Evolutionary conservation across 30 jellyfish, hydroid and myxozoan genomes (phyloP), one percentile per base, ranked within the genome.

Genomic region (Hydractinia symbiolongicarpus): DNA sequence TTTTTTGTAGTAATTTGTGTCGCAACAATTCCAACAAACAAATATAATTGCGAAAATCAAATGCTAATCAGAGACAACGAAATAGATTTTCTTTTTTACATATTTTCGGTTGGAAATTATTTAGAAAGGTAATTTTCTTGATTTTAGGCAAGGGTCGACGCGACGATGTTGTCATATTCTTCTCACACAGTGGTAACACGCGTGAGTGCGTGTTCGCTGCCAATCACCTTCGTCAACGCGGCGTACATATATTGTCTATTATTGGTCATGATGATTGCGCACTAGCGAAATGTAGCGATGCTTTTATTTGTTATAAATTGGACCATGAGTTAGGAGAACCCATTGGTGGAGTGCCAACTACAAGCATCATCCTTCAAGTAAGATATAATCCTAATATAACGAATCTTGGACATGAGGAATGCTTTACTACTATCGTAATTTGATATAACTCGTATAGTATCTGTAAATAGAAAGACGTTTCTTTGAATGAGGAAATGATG

Each of bases 111-210:
- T 30, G 44, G 44, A 30, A 30, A 30, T 30, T 30, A 30, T 30
- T 30, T 30, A 30, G 44, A 30, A 30, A 30, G 2, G 44, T 58
- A 11, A 58, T 58, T 16, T 58, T 58, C 3, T 58, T 13, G 69
- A 58, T 75, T 49, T 4, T 61, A 89, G 96, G 96, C 8, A 89
- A 89, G 57, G 96, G 94, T 21, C 83, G 96, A 9, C 55, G 95
- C 14, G 96, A 95, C 9, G 96, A 89, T 53, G 95, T 89, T 54
- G 83, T 91, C 52, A 91, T 89, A 16, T 84, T 89, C 83, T 89
- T 89, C 73, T 89, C 96, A 49, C 95, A 89, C 89, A 89, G 96
- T 64, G 96, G 96, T 16, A 89, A 89, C 91, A 89, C 96, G 13
- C 78, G 89, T 17, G 96, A 89, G 79, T 89, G 96, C 61, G 95